phyloP scores from a whole-genome alignment of 2,797 vertebrate genomes.

The Xiphorhynchus erythropygius region DNA sequence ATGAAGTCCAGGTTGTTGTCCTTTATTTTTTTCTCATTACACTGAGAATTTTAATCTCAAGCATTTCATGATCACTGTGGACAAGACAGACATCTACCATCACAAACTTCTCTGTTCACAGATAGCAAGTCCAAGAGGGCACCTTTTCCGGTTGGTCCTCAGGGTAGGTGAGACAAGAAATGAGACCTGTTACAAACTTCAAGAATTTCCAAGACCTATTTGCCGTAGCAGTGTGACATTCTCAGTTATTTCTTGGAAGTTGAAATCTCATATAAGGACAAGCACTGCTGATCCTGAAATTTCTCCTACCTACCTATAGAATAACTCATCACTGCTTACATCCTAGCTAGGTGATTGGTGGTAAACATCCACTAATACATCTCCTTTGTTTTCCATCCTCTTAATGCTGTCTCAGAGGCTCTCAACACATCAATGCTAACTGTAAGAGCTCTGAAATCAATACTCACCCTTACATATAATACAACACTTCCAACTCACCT shows the following conservation, averaged over 20 bases:
- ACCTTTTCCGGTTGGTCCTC: background rate
- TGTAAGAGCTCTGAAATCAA: background rate
- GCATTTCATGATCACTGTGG: background rate
- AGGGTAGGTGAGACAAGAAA: background rate
- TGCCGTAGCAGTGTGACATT: background rate
- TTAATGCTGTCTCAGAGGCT: background rate
- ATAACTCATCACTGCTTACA: background rate
- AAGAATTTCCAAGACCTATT: background rate
- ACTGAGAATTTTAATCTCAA: background rate
- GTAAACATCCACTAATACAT: background rate
- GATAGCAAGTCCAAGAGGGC: background rate
- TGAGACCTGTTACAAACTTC: background rate
- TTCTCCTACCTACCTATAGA: background rate
- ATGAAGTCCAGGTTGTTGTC: background rate
- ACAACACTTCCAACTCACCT: rapidly evolving
- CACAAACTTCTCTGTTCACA: background rate
- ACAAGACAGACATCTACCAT: background rate
- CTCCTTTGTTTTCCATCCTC: background rate
- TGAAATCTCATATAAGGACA: background rate
- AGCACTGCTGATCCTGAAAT: background rate
- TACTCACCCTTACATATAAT: rapidly evolving
- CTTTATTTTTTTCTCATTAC: background rate
- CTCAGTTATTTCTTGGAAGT: background rate
- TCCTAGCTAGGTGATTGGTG: rapidly evolving
- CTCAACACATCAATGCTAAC: background rate